Conservation (phyloP, 1,140 invertebrate genomes). For the Chelonus insularis region DNA sequence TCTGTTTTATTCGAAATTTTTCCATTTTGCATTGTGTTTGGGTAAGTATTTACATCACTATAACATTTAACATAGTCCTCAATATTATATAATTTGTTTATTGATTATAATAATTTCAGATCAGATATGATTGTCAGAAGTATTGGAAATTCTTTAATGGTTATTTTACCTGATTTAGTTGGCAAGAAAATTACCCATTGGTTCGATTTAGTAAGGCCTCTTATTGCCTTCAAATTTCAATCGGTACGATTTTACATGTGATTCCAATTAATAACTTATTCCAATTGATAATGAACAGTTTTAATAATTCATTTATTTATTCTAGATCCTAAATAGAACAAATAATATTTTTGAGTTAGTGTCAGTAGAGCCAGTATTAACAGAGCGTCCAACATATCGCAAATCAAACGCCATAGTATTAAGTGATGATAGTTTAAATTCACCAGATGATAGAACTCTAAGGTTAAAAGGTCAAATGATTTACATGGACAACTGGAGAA, state of each 20-base stretch:
- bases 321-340: slow-evolving; percentile 87
- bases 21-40: slow-evolving; percentile 96
- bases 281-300: no score
- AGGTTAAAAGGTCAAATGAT: slow-evolving; percentile 95
- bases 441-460: slow-evolving; percentile 71
- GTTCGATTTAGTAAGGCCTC: slow-evolving; percentile 87
- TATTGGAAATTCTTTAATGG: slow-evolving; percentile 89
- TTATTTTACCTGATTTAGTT: slow-evolving; percentile 83
- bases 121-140: slow-evolving; percentile 87
- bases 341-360: slow-evolving; percentile 96
- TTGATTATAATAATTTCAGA: slow-evolving; percentile 55
- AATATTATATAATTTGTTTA: not conserved
- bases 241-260: slow-evolving; percentile 81
- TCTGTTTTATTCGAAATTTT: slow-evolving; percentile 95
- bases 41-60: no score
- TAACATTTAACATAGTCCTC: no score
- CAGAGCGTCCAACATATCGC: slow-evolving; percentile 65
- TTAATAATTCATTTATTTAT: no score
- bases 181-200: slow-evolving; percentile 88
- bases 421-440: slow-evolving; percentile 65
- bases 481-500: slow-evolving; percentile 96
- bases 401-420: slow-evolving; percentile 61
- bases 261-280: no score
- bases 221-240: slow-evolving; percentile 92
- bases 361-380: slow-evolving; percentile 80